These are phyloP conservation scores for Fistularia commersonii DNA, from an alignment of 2,797 vertebrate genomes.

Conservation along the genomic window DNA sequence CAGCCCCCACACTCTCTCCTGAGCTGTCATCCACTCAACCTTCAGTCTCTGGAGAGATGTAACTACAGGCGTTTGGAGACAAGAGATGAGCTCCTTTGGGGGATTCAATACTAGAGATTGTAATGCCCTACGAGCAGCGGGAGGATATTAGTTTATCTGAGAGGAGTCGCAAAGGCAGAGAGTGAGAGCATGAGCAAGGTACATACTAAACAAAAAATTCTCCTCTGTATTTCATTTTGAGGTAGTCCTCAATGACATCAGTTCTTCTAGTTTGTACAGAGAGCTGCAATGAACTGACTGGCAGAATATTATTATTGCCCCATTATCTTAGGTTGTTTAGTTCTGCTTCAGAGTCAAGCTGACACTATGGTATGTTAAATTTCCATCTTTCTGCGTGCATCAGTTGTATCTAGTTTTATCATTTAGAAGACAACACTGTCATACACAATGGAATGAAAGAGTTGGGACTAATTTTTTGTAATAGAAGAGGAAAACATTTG, in stretches of 20 bases:
- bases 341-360: not conserved
- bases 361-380: slow-evolving; percentile 4
- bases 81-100: slow-evolving; percentile 51
- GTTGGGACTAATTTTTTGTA: no score
- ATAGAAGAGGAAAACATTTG: no score
- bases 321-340: slow-evolving; percentile 37
- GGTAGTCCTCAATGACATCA: slow-evolving; percentile 32
- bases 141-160: slow-evolving; percentile 64
- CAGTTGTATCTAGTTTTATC: no score
- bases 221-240: slow-evolving; percentile 13
- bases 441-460: no score
- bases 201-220: slow-evolving; percentile 34
- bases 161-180: slow-evolving; percentile 14
- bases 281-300: slow-evolving; percentile 30
- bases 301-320: slow-evolving; percentile 23
- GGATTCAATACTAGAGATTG: slow-evolving; percentile 44
- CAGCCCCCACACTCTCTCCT: not conserved
- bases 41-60: slow-evolving; percentile 48
- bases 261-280: not conserved
- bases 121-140: slow-evolving; percentile 45
- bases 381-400: not conserved
- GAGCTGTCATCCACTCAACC: slow-evolving; percentile 8
- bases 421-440: no score
- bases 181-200: slow-evolving; percentile 10
- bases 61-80: slow-evolving; percentile 41